Conservation (phyloP, 2,797 vertebrate species). For the Helarctos malayanus region DNA sequence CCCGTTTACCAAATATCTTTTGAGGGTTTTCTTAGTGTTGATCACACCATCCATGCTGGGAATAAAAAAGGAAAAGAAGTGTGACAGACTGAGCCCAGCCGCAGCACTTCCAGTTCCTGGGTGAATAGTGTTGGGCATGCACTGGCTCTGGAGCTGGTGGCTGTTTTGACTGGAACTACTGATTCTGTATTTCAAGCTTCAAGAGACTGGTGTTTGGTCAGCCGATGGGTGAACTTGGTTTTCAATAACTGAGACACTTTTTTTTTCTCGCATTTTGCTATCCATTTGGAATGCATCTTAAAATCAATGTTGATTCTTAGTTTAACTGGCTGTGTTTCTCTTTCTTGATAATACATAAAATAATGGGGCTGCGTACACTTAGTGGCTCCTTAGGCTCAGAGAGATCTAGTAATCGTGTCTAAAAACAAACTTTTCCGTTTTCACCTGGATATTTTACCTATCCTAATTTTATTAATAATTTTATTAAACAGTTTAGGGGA, state of each 20-base stretch:
- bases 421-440: slow-evolving; percentile 35
- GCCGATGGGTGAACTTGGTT: background rate
- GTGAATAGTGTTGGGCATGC: background rate
- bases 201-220: background rate
- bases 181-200: background rate
- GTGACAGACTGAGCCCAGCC: background rate
- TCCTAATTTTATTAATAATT: slow-evolving; percentile 40
- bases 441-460: slow-evolving; percentile 45
- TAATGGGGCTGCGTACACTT: background rate
- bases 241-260: slow-evolving; percentile 27
- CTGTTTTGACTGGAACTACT: slow-evolving; percentile 13
- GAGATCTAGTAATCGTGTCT: slow-evolving; percentile 17
- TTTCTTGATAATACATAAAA: slow-evolving; percentile 35
- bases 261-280: slow-evolving; percentile 42
- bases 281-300: background rate
- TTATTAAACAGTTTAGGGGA: background rate
- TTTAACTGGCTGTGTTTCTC: slow-evolving; percentile 22
- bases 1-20: background rate
- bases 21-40: slow-evolving; percentile 4
- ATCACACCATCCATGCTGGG: background rate
- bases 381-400: background rate
- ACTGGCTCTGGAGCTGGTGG: background rate
- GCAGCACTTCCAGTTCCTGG: background rate
- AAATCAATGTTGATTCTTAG: background rate
- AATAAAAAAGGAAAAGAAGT: slow-evolving; percentile 18